Base-by-base conservation (phyloP, 53 echinoderm and acorn worm species). In the Pentamera pediparva region DNA sequence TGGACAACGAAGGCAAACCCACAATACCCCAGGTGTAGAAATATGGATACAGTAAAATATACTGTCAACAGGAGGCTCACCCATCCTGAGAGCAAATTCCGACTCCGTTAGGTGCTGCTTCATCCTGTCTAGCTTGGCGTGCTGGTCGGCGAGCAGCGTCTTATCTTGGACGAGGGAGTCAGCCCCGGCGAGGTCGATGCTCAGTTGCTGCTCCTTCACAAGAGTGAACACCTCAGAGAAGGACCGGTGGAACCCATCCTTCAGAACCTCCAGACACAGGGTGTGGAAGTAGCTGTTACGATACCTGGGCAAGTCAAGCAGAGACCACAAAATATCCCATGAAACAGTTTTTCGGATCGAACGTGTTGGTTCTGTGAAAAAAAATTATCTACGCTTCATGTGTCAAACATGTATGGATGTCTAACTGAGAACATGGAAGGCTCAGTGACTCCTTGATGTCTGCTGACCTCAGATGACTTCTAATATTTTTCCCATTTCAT, bases 211-310 rank as follows among this genome's bases (percentile, higher is more conserved):
- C 45, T 91, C 86, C 40, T 92, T 86, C 15, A 98, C 86, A 47
- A 98, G 79, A 52, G 86, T 81, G 72, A 92, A 98, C 9, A 98
- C 74, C 74, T 98, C 98, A 2, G 98, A 98, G 54, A 98, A 98
- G 1, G 98, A 98, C 13, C 92, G 85, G 33, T 98, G 98, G 61
- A 86, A 96, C 20, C 96, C 98, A 43, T 85, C 91, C 53, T 98
- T 92, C 47, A 98, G 63, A 65, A 98, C 92, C 83, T 98, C 98
- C 13, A 98, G 57, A 74, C 98, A 98, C 49, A 98, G 80, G 59
- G 87, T 91, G 76, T 98, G 98, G 58, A 92, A 92, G 75, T 75
- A 98, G 15, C 89, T 88, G 83, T 91, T 98, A 62, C 92, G 88
- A 65, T 92, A 92, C 62, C 98, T 98, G 71, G 2, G 69, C 49